Conservation (phyloP, 2,888 invertebrate species). For the Apomyelois bistriatella region DNA sequence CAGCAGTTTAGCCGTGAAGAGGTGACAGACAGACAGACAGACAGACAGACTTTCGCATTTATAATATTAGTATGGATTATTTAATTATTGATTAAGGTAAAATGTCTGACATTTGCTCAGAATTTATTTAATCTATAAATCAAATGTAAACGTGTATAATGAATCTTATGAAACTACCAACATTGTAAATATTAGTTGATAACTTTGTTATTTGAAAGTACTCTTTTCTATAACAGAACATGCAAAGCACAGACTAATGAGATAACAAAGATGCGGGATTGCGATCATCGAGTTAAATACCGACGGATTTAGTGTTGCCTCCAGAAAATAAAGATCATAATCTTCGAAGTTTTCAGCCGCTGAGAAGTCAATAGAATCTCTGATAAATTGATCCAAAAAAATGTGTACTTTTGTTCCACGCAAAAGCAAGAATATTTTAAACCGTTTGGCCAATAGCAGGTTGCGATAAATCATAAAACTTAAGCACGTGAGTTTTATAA, state of each 20-base stretch:
- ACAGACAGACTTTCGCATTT: too few relatives aligned
- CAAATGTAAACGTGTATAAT: neutral
- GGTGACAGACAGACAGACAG: too few relatives aligned
- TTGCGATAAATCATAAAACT: slow-evolving; percentile 60
- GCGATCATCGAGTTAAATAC: slow-evolving; percentile 72
- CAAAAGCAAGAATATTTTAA: slow-evolving; percentile 48
- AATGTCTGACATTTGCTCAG: neutral
- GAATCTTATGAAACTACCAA: neutral
- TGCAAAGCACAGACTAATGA: slow-evolving; percentile 59
- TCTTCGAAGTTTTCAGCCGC: slow-evolving; percentile 24
- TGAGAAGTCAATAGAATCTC: slow-evolving; percentile 1
- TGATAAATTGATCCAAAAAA: neutral
- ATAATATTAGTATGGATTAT: too few relatives aligned
- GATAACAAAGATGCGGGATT: slow-evolving; percentile 66
- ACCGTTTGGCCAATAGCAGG: slow-evolving; percentile 51
- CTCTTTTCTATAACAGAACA: slow-evolving; percentile 45
- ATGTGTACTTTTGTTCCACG: slow-evolving; percentile 36
- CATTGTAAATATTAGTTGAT: neutral
- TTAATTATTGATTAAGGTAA: neutral
- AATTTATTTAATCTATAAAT: too few relatives aligned
- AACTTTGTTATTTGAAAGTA: slow-evolving; percentile 18
- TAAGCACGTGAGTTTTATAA: slow-evolving; percentile 62
- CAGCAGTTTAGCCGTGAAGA: too few relatives aligned
- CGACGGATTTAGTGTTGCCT: slow-evolving; percentile 24
- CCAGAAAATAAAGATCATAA: slow-evolving; percentile 22